Conservation (phyloP, 2,888 invertebrate genomes). For the Brenthis daphne region DNA sequence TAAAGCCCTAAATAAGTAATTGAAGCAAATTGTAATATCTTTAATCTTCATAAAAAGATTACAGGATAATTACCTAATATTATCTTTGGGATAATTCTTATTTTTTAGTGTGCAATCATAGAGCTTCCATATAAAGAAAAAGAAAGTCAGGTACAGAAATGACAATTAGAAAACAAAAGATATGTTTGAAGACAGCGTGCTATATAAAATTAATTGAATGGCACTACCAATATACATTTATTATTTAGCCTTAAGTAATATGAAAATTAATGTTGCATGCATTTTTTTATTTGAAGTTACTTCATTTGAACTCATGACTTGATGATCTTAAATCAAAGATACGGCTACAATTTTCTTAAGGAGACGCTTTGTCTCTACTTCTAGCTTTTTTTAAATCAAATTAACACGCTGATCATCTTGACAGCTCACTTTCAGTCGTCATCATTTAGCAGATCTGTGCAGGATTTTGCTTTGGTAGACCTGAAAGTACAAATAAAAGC, state of each 20-base stretch:
- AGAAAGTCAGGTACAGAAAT: slow-evolving; percentile 57
- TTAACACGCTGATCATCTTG: slow-evolving; percentile 2
- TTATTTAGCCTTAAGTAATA: not conserved
- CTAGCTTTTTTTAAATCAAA: not conserved
- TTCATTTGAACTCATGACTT: not conserved
- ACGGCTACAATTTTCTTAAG: not conserved
- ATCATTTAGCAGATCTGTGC: slow-evolving; percentile 86
- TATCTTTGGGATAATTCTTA: slow-evolving; percentile 42
- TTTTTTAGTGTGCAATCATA: slow-evolving; percentile 31
- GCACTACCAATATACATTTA: slow-evolving; percentile 26
- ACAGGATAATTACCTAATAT: slow-evolving; percentile 28
- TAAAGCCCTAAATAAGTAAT: slow-evolving; percentile 18
- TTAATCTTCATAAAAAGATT: slow-evolving; percentile 10
- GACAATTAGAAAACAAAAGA: slow-evolving; percentile 21
- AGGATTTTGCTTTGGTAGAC: slow-evolving; percentile 87
- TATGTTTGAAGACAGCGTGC: slow-evolving; percentile 9
- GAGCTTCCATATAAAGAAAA: slow-evolving; percentile 32
- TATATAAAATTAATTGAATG: slow-evolving; percentile 25
- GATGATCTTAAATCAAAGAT: not conserved
- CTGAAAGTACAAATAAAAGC: slow-evolving; percentile 70
- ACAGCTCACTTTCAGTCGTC: slow-evolving; percentile 68
- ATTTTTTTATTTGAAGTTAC: not conserved
- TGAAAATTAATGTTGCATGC: slow-evolving; percentile 15
- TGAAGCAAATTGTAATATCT: not conserved
- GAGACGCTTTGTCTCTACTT: not conserved